phyloP scores from a whole-genome alignment of 2,113 vertebrate species.

The Gulo gulo region DNA sequence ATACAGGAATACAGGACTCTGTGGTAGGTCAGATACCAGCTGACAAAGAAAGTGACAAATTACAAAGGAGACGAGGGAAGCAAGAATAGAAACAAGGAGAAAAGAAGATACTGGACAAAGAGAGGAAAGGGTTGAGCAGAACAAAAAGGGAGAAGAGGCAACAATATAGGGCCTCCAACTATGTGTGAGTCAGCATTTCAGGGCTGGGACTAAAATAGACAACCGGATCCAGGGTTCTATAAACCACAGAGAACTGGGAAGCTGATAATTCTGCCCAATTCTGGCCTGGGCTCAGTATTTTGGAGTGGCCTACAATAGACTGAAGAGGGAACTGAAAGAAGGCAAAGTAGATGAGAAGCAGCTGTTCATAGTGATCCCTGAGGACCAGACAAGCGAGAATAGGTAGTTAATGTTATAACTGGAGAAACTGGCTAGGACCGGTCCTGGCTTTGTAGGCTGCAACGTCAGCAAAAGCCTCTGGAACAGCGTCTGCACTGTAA shows the following conservation, averaged over 20 bases:
- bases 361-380: conserved; percentile 10
- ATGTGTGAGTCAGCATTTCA: conserved; percentile 60
- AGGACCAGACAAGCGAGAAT: background rate
- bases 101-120: background rate
- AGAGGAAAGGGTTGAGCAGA: background rate
- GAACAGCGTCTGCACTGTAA: background rate
- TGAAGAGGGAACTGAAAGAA: conserved; percentile 56
- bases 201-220: conserved; percentile 42
- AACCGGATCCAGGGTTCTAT: conserved; percentile 41
- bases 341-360: background rate
- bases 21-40: background rate
- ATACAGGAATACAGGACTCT: background rate
- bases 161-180: background rate
- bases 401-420: background rate
- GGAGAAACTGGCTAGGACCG: background rate
- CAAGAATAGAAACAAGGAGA: background rate
- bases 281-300: background rate
- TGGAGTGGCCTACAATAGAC: background rate
- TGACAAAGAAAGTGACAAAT: background rate
- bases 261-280: conserved; percentile 25
- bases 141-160: conserved; percentile 3
- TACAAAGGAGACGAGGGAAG: background rate
- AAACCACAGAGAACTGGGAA: conserved; percentile 57
- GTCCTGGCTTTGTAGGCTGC: background rate
- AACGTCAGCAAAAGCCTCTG: background rate